A percentile compares a stretch with the other conserved stretches of the same genome.
These are phyloP conservation scores for Ptilorrhoa leucosticta DNA, from an alignment of 2,113 vertebrate genomes.

Conservation along the genomic window DNA sequence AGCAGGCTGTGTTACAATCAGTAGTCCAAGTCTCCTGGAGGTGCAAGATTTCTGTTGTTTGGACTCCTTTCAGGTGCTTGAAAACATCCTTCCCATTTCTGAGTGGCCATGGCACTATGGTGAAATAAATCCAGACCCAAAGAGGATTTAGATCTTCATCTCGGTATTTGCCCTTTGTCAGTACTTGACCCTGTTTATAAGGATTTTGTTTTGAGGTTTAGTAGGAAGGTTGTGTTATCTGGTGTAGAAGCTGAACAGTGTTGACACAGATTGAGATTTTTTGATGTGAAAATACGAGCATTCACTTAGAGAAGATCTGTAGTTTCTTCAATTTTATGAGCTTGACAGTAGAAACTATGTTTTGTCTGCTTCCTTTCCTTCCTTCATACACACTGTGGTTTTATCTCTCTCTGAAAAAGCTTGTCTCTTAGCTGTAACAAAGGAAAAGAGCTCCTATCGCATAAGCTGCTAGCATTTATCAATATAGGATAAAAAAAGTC, in stretches of 20 bases:
- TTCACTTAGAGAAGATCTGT: not conserved
- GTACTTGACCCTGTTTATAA: not conserved
- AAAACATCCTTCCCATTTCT: not conserved
- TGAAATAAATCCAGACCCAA: not conserved
- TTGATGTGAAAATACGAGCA: not conserved
- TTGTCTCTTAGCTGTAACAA: not conserved
- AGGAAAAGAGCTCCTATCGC: not conserved
- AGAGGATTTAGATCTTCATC: not conserved
- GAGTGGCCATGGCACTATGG: not conserved
- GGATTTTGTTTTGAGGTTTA: not conserved
- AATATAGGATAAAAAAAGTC: not conserved
- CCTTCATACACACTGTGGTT: not conserved
- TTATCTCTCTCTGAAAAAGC: not conserved
- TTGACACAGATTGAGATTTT: not conserved
- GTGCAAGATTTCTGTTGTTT: not conserved
- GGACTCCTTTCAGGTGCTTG: not conserved
- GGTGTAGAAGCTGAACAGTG: not conserved
- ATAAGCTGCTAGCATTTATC: not conserved
- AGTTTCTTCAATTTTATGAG: not conserved
- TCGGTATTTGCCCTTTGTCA: not conserved
- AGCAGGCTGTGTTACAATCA: not conserved
- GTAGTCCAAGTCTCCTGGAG: not conserved
- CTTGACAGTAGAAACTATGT: not conserved
- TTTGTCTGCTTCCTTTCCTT: not conserved
- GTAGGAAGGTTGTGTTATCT: not conserved